Percentiles rank a stretch among this genome's conserved stretches.
Conservation (phyloP, 2,888 invertebrate genomes). For the Lasius platythorax region DNA sequence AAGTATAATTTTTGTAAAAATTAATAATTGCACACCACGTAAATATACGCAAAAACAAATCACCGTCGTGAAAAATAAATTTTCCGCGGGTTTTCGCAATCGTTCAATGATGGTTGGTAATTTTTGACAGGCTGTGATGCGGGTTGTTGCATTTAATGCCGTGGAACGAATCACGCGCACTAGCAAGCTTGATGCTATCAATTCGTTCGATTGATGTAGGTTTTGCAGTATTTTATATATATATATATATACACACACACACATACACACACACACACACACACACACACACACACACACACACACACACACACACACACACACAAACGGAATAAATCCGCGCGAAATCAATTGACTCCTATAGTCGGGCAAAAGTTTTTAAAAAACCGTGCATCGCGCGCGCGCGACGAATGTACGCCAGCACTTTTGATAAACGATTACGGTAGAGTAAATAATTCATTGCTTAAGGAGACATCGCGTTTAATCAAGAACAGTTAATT, state of each 20-base stretch:
- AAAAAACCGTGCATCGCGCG: slow-evolving; percentile 62
- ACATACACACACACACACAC: neutral
- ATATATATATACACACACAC: neutral
- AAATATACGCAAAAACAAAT: slow-evolving; percentile 19
- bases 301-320: neutral
- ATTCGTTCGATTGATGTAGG: slow-evolving; percentile 57
- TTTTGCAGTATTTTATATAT: slow-evolving; percentile 31
- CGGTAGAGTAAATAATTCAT: slow-evolving; percentile 16
- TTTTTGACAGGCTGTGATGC: slow-evolving; percentile 49
- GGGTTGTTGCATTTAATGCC: slow-evolving; percentile 63
- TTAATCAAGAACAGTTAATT: slow-evolving; percentile 24
- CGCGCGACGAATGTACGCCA: neutral
- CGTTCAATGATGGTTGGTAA: slow-evolving; percentile 30
- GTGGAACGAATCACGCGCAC: slow-evolving; percentile 62
- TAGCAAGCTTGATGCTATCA: slow-evolving; percentile 63
- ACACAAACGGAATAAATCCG: slow-evolving; percentile 58
- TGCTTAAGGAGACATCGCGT: neutral
- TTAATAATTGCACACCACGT: slow-evolving; percentile 20
- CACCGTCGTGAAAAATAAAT: slow-evolving; percentile 27
- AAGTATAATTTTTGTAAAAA: slow-evolving; percentile 21
- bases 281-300: neutral
- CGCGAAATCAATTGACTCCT: slow-evolving; percentile 63
- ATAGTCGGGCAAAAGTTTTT: slow-evolving; percentile 55
- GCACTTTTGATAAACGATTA: slow-evolving; percentile 21
- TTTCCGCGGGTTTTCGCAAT: slow-evolving; percentile 41